Percentiles rank a stretch among this genome's conserved stretches.
These are phyloP conservation scores for Caenorhabditis wallacei DNA, from an alignment of 2,888 invertebrate species.

Conservation along the genomic window DNA sequence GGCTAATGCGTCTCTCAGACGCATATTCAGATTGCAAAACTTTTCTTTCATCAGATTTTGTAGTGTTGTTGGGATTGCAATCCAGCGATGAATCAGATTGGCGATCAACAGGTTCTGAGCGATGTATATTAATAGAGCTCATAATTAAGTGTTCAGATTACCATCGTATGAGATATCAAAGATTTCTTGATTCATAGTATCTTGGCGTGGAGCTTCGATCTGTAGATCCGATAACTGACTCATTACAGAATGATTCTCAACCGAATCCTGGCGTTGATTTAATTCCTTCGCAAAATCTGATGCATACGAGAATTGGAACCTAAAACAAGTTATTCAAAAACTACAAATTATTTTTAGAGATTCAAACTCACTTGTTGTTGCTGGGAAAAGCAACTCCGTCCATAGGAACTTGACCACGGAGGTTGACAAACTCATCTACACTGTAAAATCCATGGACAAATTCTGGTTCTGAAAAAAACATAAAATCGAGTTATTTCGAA, in stretches of 20 bases:
- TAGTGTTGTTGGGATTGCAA: neutral
- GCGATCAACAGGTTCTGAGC: neutral
- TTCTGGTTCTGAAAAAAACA: conserved; percentile 23
- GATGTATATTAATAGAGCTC: too few relatives aligned
- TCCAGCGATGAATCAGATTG: neutral
- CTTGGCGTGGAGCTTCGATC: neutral
- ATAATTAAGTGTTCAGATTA: too few relatives aligned
- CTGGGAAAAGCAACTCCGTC: conserved; percentile 25
- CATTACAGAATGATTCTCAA: too few relatives aligned
- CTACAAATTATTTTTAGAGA: neutral
- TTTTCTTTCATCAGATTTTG: neutral
- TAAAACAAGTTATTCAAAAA: neutral
- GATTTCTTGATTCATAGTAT: neutral
- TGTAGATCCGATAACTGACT: too few relatives aligned
- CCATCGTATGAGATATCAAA: neutral
- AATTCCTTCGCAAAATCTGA: neutral
- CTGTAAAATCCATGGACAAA: conserved; percentile 14
- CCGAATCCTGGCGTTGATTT: too few relatives aligned
- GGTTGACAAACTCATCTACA: conserved; percentile 35
- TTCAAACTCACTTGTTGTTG: neutral
- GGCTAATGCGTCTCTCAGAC: too few relatives aligned
- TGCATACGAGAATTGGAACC: neutral
- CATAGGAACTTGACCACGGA: conserved; percentile 1
- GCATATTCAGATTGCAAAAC: neutral
- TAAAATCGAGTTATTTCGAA: neutral